A percentile compares a stretch with the other conserved stretches of the same genome.
Conservation (phyloP, 2,113 vertebrate genomes). For the Mesembrinibis cayennensis region DNA sequence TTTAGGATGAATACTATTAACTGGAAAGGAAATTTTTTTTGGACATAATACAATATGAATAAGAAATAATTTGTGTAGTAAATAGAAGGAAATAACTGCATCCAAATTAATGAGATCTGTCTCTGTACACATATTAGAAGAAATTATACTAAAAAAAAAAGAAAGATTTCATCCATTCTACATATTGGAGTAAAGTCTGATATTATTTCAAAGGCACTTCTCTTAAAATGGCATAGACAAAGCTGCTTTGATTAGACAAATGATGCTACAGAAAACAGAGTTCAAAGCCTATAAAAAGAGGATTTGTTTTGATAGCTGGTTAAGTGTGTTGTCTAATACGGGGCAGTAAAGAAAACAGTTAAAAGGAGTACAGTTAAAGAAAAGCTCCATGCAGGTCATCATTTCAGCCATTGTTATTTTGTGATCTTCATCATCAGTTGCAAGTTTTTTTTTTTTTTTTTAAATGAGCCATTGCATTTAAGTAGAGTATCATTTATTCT, state of each 20-base stretch:
- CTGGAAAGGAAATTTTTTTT: background rate
- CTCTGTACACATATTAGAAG: background rate
- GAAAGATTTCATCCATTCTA: background rate
- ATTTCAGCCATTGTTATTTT: background rate
- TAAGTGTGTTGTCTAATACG: background rate
- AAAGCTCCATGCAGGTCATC: background rate
- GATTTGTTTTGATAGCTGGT: background rate
- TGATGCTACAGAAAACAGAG: background rate
- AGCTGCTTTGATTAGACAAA: background rate
- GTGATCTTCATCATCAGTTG: background rate
- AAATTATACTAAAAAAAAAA: background rate
- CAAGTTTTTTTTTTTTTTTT: background rate
- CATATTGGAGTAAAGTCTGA: background rate
- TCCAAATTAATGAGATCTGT: background rate
- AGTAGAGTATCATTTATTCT: background rate
- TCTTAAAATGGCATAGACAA: background rate
- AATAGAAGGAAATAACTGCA: slow-evolving; percentile 2
- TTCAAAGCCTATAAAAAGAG: background rate
- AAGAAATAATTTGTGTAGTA: background rate
- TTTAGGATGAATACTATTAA: slow-evolving; percentile 6
- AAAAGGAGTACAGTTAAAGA: background rate
- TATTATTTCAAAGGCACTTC: background rate
- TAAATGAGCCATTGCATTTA: background rate
- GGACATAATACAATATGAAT: background rate
- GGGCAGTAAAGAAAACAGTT: background rate